A percentile compares a stretch with the other conserved stretches of the same genome.
phyloP scores from a whole-genome alignment of 1,140 invertebrate genomes.

The Cylas formicarius region DNA sequence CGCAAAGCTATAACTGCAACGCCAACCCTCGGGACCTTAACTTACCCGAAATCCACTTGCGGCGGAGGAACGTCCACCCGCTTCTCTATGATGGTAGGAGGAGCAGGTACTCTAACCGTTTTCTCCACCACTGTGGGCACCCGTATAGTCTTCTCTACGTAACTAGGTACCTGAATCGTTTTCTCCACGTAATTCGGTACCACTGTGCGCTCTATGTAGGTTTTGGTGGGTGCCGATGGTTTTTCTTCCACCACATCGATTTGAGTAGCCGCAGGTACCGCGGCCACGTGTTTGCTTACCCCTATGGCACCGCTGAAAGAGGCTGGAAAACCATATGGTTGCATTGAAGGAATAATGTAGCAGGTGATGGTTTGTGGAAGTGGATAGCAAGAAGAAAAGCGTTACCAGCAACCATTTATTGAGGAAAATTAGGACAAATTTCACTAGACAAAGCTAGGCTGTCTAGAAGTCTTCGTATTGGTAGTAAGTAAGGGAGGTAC shows the following conservation, averaged over 20 bases:
- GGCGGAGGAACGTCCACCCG: conserved; percentile 19
- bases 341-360: too few relatives aligned
- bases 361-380: too few relatives aligned
- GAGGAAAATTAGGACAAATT: too few relatives aligned
- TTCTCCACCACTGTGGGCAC: conserved; percentile 28
- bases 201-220: conserved; percentile 34
- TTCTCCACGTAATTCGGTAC: conserved; percentile 37
- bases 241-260: conserved; percentile 9
- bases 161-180: conserved; percentile 31
- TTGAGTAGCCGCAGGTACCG: conserved; percentile 9
- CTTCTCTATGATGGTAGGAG: conserved; percentile 31
- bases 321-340: conserved; percentile 2
- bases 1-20: too few relatives aligned
- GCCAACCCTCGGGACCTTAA: too few relatives aligned
- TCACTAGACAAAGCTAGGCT: too few relatives aligned
- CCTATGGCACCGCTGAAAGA: background rate
- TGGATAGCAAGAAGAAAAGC: too few relatives aligned
- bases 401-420: too few relatives aligned
- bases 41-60: too few relatives aligned
- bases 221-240: conserved; percentile 22
- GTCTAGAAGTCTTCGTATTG: too few relatives aligned
- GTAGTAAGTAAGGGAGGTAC: background rate
- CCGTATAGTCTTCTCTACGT: conserved; percentile 31
- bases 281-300: conserved; percentile 15
- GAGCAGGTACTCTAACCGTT: conserved; percentile 22